Base-by-base conservation (phyloP, 1,140 invertebrate genomes). In the Andricus grossulariae region DNA sequence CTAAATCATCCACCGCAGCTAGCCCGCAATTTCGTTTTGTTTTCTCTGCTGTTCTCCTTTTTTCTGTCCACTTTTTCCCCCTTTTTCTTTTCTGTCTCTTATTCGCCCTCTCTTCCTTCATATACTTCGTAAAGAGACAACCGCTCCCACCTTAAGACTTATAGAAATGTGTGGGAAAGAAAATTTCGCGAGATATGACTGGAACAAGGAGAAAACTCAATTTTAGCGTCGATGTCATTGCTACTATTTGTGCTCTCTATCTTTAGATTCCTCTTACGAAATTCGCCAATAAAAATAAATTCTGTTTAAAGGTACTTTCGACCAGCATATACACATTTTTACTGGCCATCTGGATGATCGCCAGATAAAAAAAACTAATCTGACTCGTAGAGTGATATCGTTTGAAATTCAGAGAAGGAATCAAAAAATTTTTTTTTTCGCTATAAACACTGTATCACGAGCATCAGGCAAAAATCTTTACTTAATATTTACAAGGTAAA, bases 1-100 rank as follows among this genome's bases (percentile, higher is more conserved):
- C 89, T 90, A 90, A 90, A 90, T 90, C 89, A 90, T 90, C 89
- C 88, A 90, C 86, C 87, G 85, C 81, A 78, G 85, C 87, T 86
- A 87, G 85, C 80, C 85, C 85, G 86, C 86, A 87, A 89, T 88
- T 88, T 82, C 82, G 86, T 89, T 89, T 89, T 88, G 86, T 88
- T 88, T 87, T 85, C 84, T 88, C 81, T 79, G 66, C 70, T 72
- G 51, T 76, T 76, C 39, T 77, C 74, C 80, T 71, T 50, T 77
- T 82, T 80, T 79, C 81, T 83, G 80, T 83, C 79, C 82, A 75
- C 84, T 85, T 84, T 80, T 84, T 73, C 72, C 77, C 57, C 75
- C 55, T 80, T 76, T 55, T 81, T 74, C 81, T 78, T 83, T 77
- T 77, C 71, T 72, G 13, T 54, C 49, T 70, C 77, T 79, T 76